Evolutionary conservation across 2,888 invertebrate genomes (phyloP), one percentile per base, ranked within the genome.

Genomic region (Balanococcus diminutus): DNA sequence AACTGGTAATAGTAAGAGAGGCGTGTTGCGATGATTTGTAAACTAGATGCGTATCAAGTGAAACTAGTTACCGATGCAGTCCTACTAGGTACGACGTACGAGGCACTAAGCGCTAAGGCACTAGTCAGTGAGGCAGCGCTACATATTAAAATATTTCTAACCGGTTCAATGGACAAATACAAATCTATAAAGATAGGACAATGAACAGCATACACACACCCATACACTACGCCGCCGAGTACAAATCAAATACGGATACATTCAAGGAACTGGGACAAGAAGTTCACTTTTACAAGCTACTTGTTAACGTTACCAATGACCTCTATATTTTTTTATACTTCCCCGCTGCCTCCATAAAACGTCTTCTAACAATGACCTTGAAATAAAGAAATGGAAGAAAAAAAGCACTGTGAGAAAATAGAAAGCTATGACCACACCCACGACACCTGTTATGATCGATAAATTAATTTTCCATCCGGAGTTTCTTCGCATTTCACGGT

Each of bases 181-280:
- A 84, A 84, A 84, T 42, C 84, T 67, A 36, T 32, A 72, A 72
- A 84, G 84, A 84, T 84, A 72, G 84, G 72, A 84, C 84, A 84
- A 84, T 84, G 72, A 39, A 39, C 75, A 72, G 31, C 36, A 36
- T 8, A 42, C 42, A 42, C 42, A 42, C 42, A 14, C 16, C 14
- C 42, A n/a, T n/a, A 42, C 42, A 42, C 42, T 42, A 11, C 42
- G 16, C 11, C 42, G 11, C 42, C 42, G 84, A 72, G 72, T 84
- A 84, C 84, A 84, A 84, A 84, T 84, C 84, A 84, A 84, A 84
- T 84, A 84, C 84, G 84, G 84, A 84, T 84, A 84, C 84, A 72
- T 72, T 84, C 84, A 72, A 84, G 84, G 72, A 84, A 84, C 84
- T 84, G 39, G 84, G 84, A 42, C 84, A 84, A 84, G 84, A 84